Percentiles rank a stretch among this genome's conserved stretches.
Conservation (phyloP, 2,888 invertebrate species). For the Pristionchus maxplancki region DNA sequence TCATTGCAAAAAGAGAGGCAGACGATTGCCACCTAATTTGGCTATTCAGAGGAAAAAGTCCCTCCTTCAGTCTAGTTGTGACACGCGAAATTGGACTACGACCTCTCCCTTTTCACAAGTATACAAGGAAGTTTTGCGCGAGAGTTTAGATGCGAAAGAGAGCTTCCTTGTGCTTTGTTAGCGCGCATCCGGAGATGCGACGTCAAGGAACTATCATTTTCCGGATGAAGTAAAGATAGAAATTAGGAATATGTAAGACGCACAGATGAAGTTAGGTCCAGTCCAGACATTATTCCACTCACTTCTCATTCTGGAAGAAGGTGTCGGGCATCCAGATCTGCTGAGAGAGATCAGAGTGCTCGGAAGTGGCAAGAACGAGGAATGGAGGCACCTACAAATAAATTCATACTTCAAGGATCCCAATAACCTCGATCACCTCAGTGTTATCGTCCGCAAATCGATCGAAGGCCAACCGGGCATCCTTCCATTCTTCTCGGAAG, state of each 20-base stretch:
- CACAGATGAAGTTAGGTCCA: background rate
- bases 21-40: background rate
- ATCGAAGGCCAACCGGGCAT: conserved; percentile 84
- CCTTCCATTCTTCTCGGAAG: conserved; percentile 92
- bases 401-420: background rate
- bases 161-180: conserved; percentile 33
- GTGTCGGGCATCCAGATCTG: conserved; percentile 77
- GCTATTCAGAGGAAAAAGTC: background rate
- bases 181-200: conserved; percentile 62
- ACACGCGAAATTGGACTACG: background rate
- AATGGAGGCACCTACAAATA: conserved; percentile 69
- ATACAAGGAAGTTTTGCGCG: background rate
- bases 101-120: background rate
- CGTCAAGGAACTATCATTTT: conserved; percentile 55
- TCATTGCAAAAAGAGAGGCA: too few relatives aligned
- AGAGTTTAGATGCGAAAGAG: conserved; percentile 54
- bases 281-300: background rate
- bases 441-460: conserved; percentile 74
- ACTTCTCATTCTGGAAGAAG: conserved; percentile 86
- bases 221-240: background rate
- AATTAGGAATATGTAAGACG: too few relatives aligned
- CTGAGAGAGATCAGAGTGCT: conserved; percentile 73
- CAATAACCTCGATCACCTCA: conserved; percentile 56
- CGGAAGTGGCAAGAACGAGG: conserved; percentile 75
- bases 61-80: background rate